Base-by-base conservation (phyloP, 2,113 vertebrate species). In the Todiramphus saurophagus region DNA sequence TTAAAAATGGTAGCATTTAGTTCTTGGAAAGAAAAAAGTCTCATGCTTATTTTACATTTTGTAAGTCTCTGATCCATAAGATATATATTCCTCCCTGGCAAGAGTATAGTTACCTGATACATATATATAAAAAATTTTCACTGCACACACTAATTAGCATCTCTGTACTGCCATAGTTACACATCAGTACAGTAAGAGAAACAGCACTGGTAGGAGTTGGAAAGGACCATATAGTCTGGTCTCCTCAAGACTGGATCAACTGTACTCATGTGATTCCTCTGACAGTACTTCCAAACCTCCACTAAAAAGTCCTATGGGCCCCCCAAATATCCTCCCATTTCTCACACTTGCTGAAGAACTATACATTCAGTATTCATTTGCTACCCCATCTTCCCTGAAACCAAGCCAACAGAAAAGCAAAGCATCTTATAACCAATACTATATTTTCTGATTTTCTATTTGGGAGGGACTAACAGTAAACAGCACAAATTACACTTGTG, bases 11-110 rank as follows among this genome's bases (percentile, higher is more conserved):
- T 48, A 83, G 73, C 27, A 59, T 76, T 83, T 89, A 30, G n/a
- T 87, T 95, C 91, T 89, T 95, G 81, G 83, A 92, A 89, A 48
- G 44, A 82, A 93, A 84, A 35, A 78, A 79, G 62, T 73, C 58
- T 89, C 17, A 19, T 41, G 33, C 59, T 86, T 86, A 41, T 88
- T 81, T 86, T 70, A 83, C 39, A 58, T 67, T 94, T 89, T 88
- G 77, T 79, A 1, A 0, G 62, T 87, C 73, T 72, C 80, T 25
- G 10, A 33, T 77, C 35, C 24, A 5, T 50, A 81, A 66, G 72
- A 90, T 77, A 92, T 92, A 67, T 70, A 51, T 70, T 77, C 33
- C 31, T 82, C 44, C n/a, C 66, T 89, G 84, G 83, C 77, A 93
- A 76, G 16, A 58, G 30, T 78, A 56, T 62, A 91, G 76, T 58